phyloP scores from a whole-genome alignment of 2,113 vertebrate species.

The Castor canadensis region DNA sequence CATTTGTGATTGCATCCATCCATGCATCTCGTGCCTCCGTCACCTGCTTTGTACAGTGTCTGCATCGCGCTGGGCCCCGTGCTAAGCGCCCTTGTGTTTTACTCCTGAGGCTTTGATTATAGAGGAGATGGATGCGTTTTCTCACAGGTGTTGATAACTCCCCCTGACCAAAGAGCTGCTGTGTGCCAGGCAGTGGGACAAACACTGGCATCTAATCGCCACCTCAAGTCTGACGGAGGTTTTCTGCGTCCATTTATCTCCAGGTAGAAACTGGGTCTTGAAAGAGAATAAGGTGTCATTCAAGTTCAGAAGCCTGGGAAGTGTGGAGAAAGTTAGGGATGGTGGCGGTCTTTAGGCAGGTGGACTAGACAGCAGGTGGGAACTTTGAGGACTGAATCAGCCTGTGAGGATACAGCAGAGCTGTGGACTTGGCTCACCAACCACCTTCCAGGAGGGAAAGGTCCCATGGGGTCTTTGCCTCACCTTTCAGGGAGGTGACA shows the following conservation, averaged over 20 bases:
- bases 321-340: background rate
- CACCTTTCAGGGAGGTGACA: background rate
- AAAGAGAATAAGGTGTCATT: background rate
- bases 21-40: background rate
- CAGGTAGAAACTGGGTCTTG: background rate
- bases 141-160: background rate
- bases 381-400: rapidly evolving
- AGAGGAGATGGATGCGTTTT: background rate
- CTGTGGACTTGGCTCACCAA: rapidly evolving
- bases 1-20: rapidly evolving
- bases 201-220: background rate
- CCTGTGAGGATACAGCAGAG: background rate
- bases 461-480: background rate
- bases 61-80: rapidly evolving
- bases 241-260: background rate
- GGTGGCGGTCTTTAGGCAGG: background rate
- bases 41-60: background rate
- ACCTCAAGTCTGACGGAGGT: background rate
- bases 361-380: rapidly evolving
- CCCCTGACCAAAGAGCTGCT: background rate
- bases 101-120: background rate
- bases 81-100: background rate
- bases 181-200: background rate
- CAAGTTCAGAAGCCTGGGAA: background rate
- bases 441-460: too few species aligned